Evolutionary conservation across 1,140 invertebrate genomes (phyloP).

Genomic region (Akabosia matsudoensis): DNA sequence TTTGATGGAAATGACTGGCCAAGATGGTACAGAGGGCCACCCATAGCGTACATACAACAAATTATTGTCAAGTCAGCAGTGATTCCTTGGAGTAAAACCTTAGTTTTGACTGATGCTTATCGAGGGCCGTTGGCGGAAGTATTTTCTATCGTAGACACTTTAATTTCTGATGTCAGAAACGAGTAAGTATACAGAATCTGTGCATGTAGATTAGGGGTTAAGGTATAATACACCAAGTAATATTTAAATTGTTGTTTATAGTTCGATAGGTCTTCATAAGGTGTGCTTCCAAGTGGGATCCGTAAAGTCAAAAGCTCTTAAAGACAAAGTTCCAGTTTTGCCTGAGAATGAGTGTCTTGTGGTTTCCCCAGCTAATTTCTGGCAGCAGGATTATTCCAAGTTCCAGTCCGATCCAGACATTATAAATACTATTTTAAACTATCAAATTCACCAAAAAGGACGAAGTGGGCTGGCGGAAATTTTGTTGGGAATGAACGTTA

Average conservation of each 20-base stretch:
- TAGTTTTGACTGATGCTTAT: slow-evolving; percentile 82
- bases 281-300: slow-evolving; percentile 82
- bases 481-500: slow-evolving; percentile 83
- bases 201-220: neutral
- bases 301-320: slow-evolving; percentile 61
- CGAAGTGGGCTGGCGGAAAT: slow-evolving; percentile 83
- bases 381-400: slow-evolving; percentile 68
- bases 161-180: neutral
- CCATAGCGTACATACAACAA: slow-evolving; percentile 79
- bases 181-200: slow-evolving; percentile 2
- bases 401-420: slow-evolving; percentile 75
- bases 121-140: slow-evolving; percentile 79
- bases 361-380: slow-evolving; percentile 90
- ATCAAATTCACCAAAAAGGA: slow-evolving; percentile 68
- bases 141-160: slow-evolving; percentile 73
- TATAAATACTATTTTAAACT: slow-evolving; percentile 72
- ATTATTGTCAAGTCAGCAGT: slow-evolving; percentile 66
- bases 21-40: slow-evolving; percentile 54
- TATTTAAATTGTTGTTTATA: neutral
- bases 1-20: slow-evolving; percentile 49
- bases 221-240: too few relatives aligned
- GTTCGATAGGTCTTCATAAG: neutral
- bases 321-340: slow-evolving; percentile 60
- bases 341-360: slow-evolving; percentile 88
- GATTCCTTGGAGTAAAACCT: slow-evolving; percentile 75